Evolutionary conservation across 37 sponge, comb jelly and placozoan species (phyloP).

Genomic region (Halichondria panicea): DNA sequence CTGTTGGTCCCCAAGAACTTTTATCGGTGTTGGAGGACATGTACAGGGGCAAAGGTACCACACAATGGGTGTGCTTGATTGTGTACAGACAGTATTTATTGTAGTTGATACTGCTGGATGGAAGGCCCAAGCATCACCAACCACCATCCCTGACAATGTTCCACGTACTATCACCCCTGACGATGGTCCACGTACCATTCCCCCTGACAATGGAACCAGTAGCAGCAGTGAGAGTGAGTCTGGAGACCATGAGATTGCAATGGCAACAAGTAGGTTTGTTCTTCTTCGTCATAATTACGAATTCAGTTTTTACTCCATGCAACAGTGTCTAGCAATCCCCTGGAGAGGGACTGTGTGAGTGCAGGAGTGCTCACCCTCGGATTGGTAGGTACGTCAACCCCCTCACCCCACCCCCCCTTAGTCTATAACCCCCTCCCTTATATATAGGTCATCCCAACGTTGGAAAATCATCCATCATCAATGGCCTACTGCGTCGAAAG

Average conservation of each 20-base stretch:
- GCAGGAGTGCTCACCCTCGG: constrained; percentile 85
- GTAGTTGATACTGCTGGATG: constrained; percentile 53
- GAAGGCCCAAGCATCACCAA: constrained; percentile 23
- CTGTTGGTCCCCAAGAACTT: constrained; percentile 72
- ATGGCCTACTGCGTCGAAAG: constrained; percentile 92
- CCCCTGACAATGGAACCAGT: not conserved
- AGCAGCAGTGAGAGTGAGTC: constrained; percentile 7
- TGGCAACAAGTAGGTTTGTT: not conserved
- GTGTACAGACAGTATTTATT: no score
- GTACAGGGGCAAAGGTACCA: constrained; percentile 52
- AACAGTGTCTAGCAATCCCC: not conserved
- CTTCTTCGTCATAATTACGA: no score
- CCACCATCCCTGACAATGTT: not conserved
- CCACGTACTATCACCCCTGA: not conserved
- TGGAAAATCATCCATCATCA: constrained; percentile 94
- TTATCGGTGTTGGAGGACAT: constrained; percentile 49
- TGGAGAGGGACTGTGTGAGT: constrained; percentile 10
- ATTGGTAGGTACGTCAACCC: constrained; percentile 72
- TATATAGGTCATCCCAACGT: constrained; percentile 94
- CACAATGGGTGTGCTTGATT: no score
- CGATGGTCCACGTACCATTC: not conserved
- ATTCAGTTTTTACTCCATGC: no score
- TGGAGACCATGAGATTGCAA: not conserved
- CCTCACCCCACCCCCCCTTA: not conserved
- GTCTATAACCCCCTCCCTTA: not conserved